A percentile compares a stretch with the other conserved stretches of the same genome.
phyloP scores from a whole-genome alignment of 2,113 vertebrate species.

The Malurus elegans region DNA sequence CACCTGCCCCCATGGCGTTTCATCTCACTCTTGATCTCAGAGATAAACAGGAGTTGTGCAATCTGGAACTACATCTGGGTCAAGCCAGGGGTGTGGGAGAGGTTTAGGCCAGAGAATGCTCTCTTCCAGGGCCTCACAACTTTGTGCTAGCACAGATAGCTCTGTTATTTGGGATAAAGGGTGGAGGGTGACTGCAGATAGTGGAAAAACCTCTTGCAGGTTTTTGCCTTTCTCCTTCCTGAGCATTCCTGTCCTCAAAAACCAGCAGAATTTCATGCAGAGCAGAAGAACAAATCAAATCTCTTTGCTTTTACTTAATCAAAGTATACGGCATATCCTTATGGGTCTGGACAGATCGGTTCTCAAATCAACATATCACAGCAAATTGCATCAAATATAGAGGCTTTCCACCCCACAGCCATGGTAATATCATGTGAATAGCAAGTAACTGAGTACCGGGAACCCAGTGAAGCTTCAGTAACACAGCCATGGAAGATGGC shows the following conservation, averaged over 20 bases:
- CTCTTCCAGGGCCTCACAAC: neutral
- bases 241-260: neutral
- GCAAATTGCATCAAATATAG: conserved; percentile 33
- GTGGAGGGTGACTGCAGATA: neutral
- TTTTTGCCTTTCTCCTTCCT: neutral
- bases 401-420: conserved; percentile 23
- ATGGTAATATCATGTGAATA: neutral
- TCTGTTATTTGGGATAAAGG: neutral
- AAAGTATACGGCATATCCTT: neutral
- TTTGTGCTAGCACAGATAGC: neutral
- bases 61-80: neutral
- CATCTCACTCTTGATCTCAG: neutral
- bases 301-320: neutral
- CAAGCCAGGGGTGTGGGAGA: neutral
- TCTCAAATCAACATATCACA: neutral
- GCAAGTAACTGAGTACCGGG: conserved; percentile 33
- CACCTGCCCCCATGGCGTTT: neutral
- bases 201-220: neutral
- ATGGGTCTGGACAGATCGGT: neutral
- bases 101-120: neutral
- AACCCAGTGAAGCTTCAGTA: conserved; percentile 63
- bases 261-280: neutral
- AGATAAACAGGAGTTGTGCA: neutral
- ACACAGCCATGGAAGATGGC: conserved; percentile 52
- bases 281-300: neutral